Evolutionary conservation across 2,113 vertebrate genomes (phyloP).

Genomic region (Uria lomvia): DNA sequence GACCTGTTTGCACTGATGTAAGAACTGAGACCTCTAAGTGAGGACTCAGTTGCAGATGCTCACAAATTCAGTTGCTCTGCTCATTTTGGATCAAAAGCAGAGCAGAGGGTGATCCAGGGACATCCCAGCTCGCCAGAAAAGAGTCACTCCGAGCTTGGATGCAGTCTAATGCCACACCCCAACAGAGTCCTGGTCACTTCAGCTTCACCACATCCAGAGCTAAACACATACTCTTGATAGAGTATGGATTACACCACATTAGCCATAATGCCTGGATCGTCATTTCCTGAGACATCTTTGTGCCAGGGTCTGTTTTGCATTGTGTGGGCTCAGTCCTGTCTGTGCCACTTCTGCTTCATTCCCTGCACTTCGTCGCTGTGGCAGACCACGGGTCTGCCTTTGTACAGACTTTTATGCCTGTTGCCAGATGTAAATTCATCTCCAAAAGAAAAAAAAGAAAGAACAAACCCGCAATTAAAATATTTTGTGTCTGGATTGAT

Average conservation of each 20-base stretch:
- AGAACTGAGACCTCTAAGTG: not conserved
- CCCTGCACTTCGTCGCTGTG: accelerated
- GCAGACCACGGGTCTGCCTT: not conserved
- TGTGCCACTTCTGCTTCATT: not conserved
- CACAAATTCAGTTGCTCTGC: not conserved
- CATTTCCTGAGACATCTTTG: not conserved
- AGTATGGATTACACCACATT: not conserved
- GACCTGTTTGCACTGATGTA: not conserved
- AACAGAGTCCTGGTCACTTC: not conserved
- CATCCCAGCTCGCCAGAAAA: not conserved
- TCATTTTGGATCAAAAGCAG: not conserved
- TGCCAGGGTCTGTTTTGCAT: not conserved
- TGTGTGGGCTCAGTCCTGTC: not conserved
- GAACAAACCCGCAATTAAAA: not conserved
- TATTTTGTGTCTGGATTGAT: not conserved
- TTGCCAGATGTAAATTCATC: not conserved
- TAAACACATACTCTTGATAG: not conserved
- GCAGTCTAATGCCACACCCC: accelerated
- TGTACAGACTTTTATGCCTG: not conserved
- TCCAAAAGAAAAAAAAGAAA: not conserved
- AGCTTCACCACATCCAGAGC: not conserved
- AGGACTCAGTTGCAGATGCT: not conserved
- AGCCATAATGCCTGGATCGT: not conserved
- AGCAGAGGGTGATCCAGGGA: not conserved
- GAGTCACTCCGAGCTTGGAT: not conserved